Base-by-base conservation (phyloP, 2,888 invertebrate genomes). In the Nomada hirtipes region DNA sequence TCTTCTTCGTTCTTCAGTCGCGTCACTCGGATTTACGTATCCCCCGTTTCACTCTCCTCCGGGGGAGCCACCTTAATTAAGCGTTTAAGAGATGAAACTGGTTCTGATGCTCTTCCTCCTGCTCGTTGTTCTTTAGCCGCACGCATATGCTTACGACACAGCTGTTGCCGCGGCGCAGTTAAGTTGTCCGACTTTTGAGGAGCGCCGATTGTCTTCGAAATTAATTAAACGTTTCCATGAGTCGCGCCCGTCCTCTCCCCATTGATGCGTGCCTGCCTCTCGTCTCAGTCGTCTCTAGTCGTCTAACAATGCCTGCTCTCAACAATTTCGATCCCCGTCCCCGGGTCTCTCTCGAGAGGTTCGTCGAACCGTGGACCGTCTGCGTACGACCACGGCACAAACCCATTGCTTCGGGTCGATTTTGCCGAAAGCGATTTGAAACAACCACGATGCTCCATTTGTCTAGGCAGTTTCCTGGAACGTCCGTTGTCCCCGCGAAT, bases 61-160 rank as follows among this genome's bases (percentile, higher is more conserved):
- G 86, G 2, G 15, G 13, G 60, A 79, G 67, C 57, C 90, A 91
- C 91, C 92, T 93, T 93, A 94, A 94, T 93, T 93, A 93, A 93
- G 93, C 93, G 92, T 93, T 94, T 93, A 93, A 93, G 88, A 92
- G 92, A 92, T 92, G 89, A 92, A 93, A 93, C 93, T 93, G 93
- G 93, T 93, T 93, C 90, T 84, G 88, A 89, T 82, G 70, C 50
- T 86, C 82, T 88, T 82, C 67, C 83, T 85, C 75, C 77, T 78
- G 73, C 77, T 88, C 78, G 76, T 73, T 84, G 76, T 80, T 86
- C 76, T 82, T 84, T 76, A 73, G 84, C 78, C 84, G 71, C 76
- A 63, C 76, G 73, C 85, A 83, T 82, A 85, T 76, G 79, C 74
- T 87, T 88, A 85, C 82, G 67, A 64, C 73, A 78, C 86, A 86